Conservation (phyloP, 2,797 vertebrate species). For the Notolepis coatsorum region DNA sequence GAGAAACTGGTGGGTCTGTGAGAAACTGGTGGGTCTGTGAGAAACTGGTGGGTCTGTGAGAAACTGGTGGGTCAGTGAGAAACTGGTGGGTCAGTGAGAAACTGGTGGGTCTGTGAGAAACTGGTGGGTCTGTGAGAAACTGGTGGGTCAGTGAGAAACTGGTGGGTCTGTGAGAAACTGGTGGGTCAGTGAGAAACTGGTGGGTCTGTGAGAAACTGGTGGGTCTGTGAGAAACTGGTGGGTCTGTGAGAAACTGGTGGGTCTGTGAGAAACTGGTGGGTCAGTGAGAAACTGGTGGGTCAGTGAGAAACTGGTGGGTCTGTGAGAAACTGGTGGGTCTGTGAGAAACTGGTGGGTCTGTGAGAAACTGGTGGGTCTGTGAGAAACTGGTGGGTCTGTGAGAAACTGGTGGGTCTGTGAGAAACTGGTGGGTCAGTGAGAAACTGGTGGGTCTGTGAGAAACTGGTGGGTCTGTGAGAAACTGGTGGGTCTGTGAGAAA, state of each 20-base stretch:
- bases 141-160: constrained; percentile 27
- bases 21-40: constrained; percentile 27
- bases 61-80: too few species aligned
- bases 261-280: constrained; percentile 35
- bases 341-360: constrained; percentile 12
- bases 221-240: constrained; percentile 30
- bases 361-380: constrained; percentile 20
- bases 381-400: constrained; percentile 13
- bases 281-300: too few species aligned
- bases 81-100: constrained; percentile 5
- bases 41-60: constrained; percentile 17
- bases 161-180: neutral
- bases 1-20: constrained; percentile 13
- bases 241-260: constrained; percentile 5
- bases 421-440: constrained; percentile 17
- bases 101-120: constrained; percentile 25
- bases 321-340: constrained; percentile 22
- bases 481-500: constrained; percentile 4
- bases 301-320: constrained; percentile 13
- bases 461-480: constrained; percentile 24
- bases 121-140: constrained; percentile 3
- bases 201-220: constrained; percentile 4
- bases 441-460: constrained; percentile 17
- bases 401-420: constrained; percentile 27
- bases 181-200: constrained; percentile 32